These are phyloP conservation scores for Rhizomys pruinosus DNA, from an alignment of 2,113 vertebrate genomes.

Conservation along the genomic window DNA sequence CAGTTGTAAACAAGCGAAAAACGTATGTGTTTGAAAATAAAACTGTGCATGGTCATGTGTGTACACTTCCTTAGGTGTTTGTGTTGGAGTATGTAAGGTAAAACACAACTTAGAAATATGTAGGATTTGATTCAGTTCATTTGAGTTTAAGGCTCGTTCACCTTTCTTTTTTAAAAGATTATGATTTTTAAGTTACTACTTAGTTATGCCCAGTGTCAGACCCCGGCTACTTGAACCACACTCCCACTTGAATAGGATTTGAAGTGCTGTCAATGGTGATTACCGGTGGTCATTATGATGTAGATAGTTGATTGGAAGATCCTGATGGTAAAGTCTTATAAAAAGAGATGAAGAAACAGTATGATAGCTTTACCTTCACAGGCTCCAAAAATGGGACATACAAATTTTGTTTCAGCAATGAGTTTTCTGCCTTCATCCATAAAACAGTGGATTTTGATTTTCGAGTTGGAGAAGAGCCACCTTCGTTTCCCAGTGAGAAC, in stretches of 20 bases:
- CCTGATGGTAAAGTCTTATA: slow-evolving; percentile 94
- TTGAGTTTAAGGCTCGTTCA: no score
- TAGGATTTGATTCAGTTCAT: no score
- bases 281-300: slow-evolving; percentile 98
- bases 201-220: no score
- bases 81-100: neutral
- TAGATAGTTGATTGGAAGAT: slow-evolving; percentile 97
- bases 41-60: neutral
- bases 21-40: no score
- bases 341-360: slow-evolving; percentile 99
- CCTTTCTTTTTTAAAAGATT: no score
- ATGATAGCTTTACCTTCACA: slow-evolving; percentile 98
- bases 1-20: neutral
- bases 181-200: no score
- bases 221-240: no score
- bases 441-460: slow-evolving; percentile 99
- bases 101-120: neutral
- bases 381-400: slow-evolving; percentile 95
- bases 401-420: slow-evolving; percentile 99
- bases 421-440: slow-evolving; percentile 99
- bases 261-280: no score
- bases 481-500: slow-evolving; percentile 98
- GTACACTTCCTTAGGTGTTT: no score
- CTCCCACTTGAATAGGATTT: no score
- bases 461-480: slow-evolving; percentile 98